Evolutionary conservation across 2,888 invertebrate genomes (phyloP), one percentile per base, ranked within the genome.

Genomic region (Tipula helvola): DNA sequence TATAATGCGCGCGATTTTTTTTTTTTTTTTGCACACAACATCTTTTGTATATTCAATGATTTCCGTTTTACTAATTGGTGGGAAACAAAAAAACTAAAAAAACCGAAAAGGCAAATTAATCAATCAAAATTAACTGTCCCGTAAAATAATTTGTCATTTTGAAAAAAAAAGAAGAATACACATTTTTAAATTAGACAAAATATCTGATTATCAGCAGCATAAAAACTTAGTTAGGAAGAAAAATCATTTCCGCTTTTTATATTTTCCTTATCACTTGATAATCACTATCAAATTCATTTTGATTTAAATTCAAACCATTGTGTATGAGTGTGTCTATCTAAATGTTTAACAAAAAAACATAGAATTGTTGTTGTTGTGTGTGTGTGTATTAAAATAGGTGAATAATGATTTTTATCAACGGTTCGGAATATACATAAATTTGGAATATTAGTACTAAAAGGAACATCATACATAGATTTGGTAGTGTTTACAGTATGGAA

Each of bases 111-210:
- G 71, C 71, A 71, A 71, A 71, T 28, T 71, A 71, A 71, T 71
- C 71, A 71, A 71, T 71, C 71, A 71, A 71, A 71, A 71, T 71
- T 71, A 71, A 71, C 71, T 71, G 71, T 71, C 71, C 71, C 71
- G 71, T 71, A 71, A 71, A 71, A 71, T 71, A 71, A 71, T 71
- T 71, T 71, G 71, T 71, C 71, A 71, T 71, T 71, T 71, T 1
- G 28, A 71, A 28, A 71, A 8, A 28, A 28, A 71, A 18, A 52
- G 7, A 71, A 57, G 16, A 57, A 16, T 57, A 52, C 52, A 28
- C 1, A 28, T 28, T 28, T 28, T 28, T 28, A 28, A 28, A 28
- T 28, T 28, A 28, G 28, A 28, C 7, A 52, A 52, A 39, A 52
- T 16, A 12, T 52, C 52, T 52, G 52, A 52, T 52, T 7, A 16